Base-by-base conservation (phyloP, 2,113 vertebrate species). In the Hemiprocne comata region DNA sequence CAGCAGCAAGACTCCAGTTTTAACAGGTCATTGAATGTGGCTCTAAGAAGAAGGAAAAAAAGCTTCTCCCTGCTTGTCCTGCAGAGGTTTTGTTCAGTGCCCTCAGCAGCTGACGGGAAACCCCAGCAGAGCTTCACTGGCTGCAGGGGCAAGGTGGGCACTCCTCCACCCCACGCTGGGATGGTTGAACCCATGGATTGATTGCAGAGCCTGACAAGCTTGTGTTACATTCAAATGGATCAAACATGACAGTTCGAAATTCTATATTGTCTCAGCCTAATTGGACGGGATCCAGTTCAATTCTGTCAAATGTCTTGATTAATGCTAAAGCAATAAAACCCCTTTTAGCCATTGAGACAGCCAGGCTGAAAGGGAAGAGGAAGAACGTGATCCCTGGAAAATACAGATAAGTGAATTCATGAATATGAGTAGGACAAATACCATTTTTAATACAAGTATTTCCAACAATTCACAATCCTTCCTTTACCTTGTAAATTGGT, bases 241-340 rank as follows among this genome's bases (percentile, higher is more conserved):
- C 85, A 88, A 90, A 36, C 61, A 2, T 5, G 80, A 78, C 76
- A 54, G 77, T 46, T 42, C 4, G 91, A 76, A 93, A 95, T 38
- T 61, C 91, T 70, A 10, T 58, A 73, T 51, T 62, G 77, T 87
- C 90, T 85, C 19, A 4, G 76, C 16, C 73, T 61, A 31, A 65
- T 1, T 93, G 85, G 87, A 53, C 20, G 2, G 13, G 67, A 85
- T 62, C 90, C 94, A 93, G 85, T 21, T 69, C 90, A 53, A 46
- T 29, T 44, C 90, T 77, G 75, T 29, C 93, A 71, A 53, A 16
- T 0, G 25, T 48, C 88, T 51, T 73, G 73, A 74, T 81, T 24
- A 65, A 86, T 34, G 86, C 61, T 19, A 51, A 67, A 86, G 95
- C 92, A 70, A 93, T 77, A 86, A 91, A 96, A 87, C 92, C 92